A percentile compares a stretch with the other conserved stretches of the same genome.
These are phyloP conservation scores for Chiridota heheva DNA, from an alignment of 35 echinoderm and acorn worm genomes.

Conservation along the genomic window DNA sequence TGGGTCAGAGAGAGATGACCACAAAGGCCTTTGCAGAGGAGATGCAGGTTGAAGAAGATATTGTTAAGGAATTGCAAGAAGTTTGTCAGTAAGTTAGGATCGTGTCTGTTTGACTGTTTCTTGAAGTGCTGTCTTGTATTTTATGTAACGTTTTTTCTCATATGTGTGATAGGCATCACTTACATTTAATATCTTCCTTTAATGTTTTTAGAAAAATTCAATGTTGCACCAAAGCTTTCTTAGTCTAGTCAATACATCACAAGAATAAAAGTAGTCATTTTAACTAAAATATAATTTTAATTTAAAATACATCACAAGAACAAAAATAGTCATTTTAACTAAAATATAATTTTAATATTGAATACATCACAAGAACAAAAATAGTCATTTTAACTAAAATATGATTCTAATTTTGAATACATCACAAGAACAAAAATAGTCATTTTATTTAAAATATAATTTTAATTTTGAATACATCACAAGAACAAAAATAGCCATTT, in stretches of 20 bases:
- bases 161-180: not conserved
- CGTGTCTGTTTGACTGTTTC: not conserved
- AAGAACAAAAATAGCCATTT: no score
- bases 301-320: not conserved
- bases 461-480: no score
- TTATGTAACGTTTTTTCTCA: not conserved
- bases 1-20: not conserved
- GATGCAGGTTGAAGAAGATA: not conserved
- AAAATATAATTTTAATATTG: no score
- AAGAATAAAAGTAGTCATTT: not conserved
- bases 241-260: not conserved
- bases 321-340: not conserved
- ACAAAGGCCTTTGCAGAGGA: not conserved
- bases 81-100: constrained; percentile 11
- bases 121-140: not conserved
- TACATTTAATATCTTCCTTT: not conserved
- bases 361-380: not conserved
- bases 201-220: not conserved
- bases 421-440: not conserved
- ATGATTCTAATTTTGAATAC: no score
- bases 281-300: no score
- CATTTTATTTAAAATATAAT: no score
- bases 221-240: not conserved
- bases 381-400: not conserved
- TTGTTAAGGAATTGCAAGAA: constrained; percentile 35